Evolutionary conservation across 2,888 invertebrate species (phyloP).

Genomic region (Trachelus troglodyta): DNA sequence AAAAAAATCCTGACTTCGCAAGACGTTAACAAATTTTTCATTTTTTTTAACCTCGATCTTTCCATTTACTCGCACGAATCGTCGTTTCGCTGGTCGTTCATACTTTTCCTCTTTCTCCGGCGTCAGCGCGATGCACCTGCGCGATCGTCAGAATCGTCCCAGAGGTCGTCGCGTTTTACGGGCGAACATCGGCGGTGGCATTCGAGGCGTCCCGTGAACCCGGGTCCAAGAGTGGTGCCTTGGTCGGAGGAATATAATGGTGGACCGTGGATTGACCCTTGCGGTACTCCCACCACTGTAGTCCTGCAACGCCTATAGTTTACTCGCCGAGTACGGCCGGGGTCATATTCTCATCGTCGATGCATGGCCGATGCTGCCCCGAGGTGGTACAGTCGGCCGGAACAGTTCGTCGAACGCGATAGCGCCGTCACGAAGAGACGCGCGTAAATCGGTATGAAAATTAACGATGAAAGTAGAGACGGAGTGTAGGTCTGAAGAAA

Average conservation of each 20-base stretch:
- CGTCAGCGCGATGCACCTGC: background rate
- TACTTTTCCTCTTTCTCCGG: background rate
- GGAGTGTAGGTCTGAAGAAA: background rate
- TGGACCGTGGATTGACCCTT: constrained; percentile 64
- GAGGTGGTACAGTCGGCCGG: constrained; percentile 9
- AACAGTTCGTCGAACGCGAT: background rate
- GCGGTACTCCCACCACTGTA: constrained; percentile 61
- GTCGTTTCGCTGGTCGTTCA: background rate
- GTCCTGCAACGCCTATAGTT: constrained; percentile 39
- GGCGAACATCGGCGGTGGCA: background rate
- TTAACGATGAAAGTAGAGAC: background rate
- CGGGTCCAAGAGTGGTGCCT: constrained; percentile 32
- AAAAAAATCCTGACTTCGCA: background rate
- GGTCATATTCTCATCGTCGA: constrained; percentile 63
- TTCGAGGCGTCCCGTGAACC: constrained; percentile 20
- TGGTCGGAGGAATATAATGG: constrained; percentile 53
- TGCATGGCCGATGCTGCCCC: constrained; percentile 29
- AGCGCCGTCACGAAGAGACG: background rate
- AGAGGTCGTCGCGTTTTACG: background rate
- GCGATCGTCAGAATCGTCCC: constrained; percentile 1
- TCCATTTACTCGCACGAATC: background rate
- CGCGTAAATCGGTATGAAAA: background rate
- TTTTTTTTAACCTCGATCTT: background rate
- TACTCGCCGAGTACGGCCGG: constrained; percentile 42
- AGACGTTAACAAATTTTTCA: no score